phyloP scores from a whole-genome alignment of 2,888 invertebrate species.

The Xanthorhoe designata region DNA sequence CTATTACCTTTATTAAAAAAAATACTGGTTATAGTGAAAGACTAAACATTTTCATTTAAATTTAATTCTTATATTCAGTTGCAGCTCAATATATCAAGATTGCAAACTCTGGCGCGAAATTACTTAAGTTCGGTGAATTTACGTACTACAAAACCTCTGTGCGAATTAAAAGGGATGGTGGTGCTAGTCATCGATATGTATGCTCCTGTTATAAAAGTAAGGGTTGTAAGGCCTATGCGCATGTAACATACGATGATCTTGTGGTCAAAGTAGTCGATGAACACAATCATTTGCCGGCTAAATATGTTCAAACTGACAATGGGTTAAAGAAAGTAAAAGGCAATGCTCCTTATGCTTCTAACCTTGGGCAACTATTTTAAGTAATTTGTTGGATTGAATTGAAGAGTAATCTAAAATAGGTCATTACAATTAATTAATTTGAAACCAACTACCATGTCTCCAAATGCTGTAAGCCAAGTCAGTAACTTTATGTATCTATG shows the following conservation, averaged over 20 bases:
- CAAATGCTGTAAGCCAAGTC: too few species aligned
- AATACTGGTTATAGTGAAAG: not conserved
- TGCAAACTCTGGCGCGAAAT: not conserved
- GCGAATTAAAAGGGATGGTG: not conserved
- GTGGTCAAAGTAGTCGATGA: conserved; percentile 1
- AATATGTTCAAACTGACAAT: conserved; percentile 4
- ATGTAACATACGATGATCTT: conserved; percentile 10
- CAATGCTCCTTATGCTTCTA: not conserved
- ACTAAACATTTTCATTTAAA: not conserved
- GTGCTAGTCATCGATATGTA: not conserved
- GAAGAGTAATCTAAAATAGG: not conserved
- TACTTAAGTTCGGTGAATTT: not conserved
- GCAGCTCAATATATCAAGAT: not conserved
- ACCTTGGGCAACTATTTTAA: not conserved
- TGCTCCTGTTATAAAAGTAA: conserved; percentile 19
- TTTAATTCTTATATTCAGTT: not conserved
- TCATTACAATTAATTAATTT: not conserved
- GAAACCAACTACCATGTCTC: too few species aligned
- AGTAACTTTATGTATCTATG: too few species aligned
- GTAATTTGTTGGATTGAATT: not conserved
- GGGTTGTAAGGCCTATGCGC: conserved; percentile 23
- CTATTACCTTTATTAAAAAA: too few species aligned
- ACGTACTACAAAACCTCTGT: not conserved
- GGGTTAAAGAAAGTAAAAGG: conserved; percentile 7
- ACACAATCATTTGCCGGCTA: conserved; percentile 19